Conservation (phyloP, 35 echinoderm and acorn worm species). For the Stichopus chloronotus region DNA sequence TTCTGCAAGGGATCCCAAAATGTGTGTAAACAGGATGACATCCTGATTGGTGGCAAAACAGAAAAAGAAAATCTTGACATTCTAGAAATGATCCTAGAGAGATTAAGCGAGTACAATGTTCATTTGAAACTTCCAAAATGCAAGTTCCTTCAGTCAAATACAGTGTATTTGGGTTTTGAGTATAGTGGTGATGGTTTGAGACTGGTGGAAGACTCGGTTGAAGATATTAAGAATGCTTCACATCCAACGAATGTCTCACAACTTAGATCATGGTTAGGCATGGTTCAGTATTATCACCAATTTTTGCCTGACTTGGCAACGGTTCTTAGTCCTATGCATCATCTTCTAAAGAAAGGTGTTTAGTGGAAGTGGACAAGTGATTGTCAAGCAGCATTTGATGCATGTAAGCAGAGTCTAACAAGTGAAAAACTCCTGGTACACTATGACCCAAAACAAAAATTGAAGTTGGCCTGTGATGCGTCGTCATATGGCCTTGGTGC, state of each 20-base stretch:
- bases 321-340: conserved; percentile 54
- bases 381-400: conserved; percentile 50
- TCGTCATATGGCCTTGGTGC: conserved; percentile 70
- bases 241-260: conserved; percentile 63
- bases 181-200: conserved; percentile 67
- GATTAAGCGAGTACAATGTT: conserved; percentile 51
- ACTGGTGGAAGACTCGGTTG: conserved; percentile 51
- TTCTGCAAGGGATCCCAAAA: conserved; percentile 7
- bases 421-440: conserved; percentile 62
- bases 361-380: conserved; percentile 59
- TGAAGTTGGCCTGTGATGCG: conserved; percentile 69
- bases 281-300: conserved; percentile 69
- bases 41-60: conserved; percentile 18
- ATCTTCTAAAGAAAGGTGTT: conserved; percentile 38
- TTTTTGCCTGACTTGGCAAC: conserved; percentile 71
- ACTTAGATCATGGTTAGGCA: conserved; percentile 64
- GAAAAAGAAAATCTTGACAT: conserved; percentile 27
- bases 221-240: conserved; percentile 64
- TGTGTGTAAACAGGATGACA: conserved; percentile 44
- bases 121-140: conserved; percentile 66
- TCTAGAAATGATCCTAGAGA: conserved; percentile 31
- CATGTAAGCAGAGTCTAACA: conserved; percentile 46
- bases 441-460: conserved; percentile 50
- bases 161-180: conserved; percentile 48
- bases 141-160: conserved; percentile 49